Base-by-base conservation (phyloP, 2,113 vertebrate genomes). In the Kryptolebias marmoratus region DNA sequence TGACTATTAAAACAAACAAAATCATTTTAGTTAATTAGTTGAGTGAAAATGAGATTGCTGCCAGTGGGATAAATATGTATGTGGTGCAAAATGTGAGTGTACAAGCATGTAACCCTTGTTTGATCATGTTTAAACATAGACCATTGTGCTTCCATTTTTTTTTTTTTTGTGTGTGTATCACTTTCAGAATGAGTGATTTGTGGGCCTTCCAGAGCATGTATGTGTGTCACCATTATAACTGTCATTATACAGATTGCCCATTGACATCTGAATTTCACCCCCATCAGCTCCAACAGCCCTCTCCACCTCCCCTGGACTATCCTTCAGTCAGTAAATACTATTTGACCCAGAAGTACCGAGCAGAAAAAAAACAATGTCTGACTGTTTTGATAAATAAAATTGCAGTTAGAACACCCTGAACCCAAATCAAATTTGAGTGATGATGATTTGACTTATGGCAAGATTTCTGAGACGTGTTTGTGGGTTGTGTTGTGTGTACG, bases 181-280 rank as follows among this genome's bases (percentile, higher is more conserved):
- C 31, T 60, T 36, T 53, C 68, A 56, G 52, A 74, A 80, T 60
- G 31, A 28, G 49, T 30, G 27, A 73, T 69, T 63, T 63, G 27
- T 63, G n/a, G 60, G 66, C 54, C 72, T 77, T 79, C 49, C 79
- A 71, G 13, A 80, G 64, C 81, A 76, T 22, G 22, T 22, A 62
- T 79, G 70, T 77, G 79, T 73, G 55, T 85, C 79, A 48, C 73
- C 76, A 73, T 90, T 82, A 84, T 88, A 89, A 79, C 81, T 69
- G 84, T 82, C 86, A 91, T 92, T 87, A 87, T 82, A 81, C 86
- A 82, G 80, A 79, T 82, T 86, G 77, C 60, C 81, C 89, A 82
- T 90, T 90, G 85, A 71, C 54, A 84, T 73, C 47, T 65, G 9
- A 71, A 54, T 70, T 64, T 65, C 56, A 65, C 42, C 44, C 28